These are phyloP conservation scores for Caprella mutica DNA, from an alignment of 2,888 invertebrate species.

Conservation along the genomic window DNA sequence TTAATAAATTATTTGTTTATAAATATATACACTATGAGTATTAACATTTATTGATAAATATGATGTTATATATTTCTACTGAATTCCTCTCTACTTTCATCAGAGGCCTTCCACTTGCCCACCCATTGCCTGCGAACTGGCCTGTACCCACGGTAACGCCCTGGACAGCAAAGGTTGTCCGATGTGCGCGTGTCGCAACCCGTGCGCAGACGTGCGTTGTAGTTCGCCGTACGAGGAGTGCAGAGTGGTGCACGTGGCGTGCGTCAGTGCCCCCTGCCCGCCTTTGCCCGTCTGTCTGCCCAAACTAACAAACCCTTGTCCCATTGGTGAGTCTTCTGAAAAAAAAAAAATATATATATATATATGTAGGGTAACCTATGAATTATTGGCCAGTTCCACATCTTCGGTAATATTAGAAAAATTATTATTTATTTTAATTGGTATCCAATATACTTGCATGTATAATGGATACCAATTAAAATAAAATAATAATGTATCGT, in stretches of 20 bases:
- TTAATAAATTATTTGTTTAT: background rate
- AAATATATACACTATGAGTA: background rate
- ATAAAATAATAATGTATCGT: too few species aligned
- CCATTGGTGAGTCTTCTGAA: constrained; percentile 39
- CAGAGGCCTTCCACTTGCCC: constrained; percentile 35
- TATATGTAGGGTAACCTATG: background rate
- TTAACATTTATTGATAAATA: too few species aligned
- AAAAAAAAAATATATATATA: background rate
- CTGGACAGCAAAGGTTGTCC: constrained; percentile 38
- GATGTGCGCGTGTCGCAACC: constrained; percentile 41
- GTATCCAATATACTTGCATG: too few species aligned
- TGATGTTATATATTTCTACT: too few species aligned
- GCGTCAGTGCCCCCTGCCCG: constrained; percentile 40
- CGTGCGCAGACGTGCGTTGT: constrained; percentile 43
- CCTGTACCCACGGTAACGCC: constrained; percentile 38
- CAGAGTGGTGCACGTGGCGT: constrained; percentile 39
- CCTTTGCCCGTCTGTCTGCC: constrained; percentile 59
- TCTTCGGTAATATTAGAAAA: too few species aligned
- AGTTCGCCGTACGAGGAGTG: constrained; percentile 45
- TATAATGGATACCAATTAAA: too few species aligned
- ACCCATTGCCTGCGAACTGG: constrained; percentile 36
- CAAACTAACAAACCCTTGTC: constrained; percentile 56
- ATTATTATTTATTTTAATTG: too few species aligned
- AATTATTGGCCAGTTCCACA: too few species aligned
- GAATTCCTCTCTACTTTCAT: too few species aligned